Conservation (phyloP, 2,113 vertebrate genomes). For the Arizona elegans region DNA sequence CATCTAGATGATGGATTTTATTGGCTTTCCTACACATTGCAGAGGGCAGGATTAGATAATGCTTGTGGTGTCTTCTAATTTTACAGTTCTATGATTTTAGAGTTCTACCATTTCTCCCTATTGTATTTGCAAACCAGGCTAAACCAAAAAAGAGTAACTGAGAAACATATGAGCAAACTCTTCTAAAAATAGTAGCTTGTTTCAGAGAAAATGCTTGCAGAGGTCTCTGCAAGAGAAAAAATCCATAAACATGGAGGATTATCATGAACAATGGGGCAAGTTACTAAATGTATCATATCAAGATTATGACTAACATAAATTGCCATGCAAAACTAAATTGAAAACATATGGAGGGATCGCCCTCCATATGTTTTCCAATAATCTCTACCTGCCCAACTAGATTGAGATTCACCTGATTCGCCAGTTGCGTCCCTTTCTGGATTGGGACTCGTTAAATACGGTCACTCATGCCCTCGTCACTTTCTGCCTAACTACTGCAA, state of each 20-base stretch:
- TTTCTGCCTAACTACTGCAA: no score
- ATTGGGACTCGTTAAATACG: no score
- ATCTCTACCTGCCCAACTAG: background rate
- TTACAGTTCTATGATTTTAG: background rate
- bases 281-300: constrained; percentile 8
- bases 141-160: background rate
- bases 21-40: background rate
- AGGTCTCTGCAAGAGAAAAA: background rate
- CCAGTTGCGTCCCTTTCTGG: no score
- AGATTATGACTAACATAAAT: background rate
- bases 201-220: background rate
- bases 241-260: background rate
- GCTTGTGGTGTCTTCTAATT: background rate
- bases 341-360: background rate
- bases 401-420: background rate
- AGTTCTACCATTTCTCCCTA: background rate
- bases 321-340: background rate
- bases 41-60: background rate
- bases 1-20: background rate
- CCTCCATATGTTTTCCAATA: background rate
- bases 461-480: no score
- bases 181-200: background rate
- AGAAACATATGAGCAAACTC: background rate
- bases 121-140: background rate
- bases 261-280: background rate